These are phyloP conservation scores for Catocala fraxini DNA, from an alignment of 2,888 invertebrate genomes.

Conservation along the genomic window DNA sequence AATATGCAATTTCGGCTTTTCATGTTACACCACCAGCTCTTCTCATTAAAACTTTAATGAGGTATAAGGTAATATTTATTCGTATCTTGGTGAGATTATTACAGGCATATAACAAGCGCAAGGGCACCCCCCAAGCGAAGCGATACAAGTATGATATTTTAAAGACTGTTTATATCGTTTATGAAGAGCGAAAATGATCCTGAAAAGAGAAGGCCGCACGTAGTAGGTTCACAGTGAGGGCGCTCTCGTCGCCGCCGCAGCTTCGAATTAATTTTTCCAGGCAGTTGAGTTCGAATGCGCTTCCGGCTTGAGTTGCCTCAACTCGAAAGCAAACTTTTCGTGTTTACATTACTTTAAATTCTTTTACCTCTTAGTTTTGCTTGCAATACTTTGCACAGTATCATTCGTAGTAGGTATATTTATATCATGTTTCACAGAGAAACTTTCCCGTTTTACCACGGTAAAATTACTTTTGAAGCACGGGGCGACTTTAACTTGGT, in stretches of 20 bases:
- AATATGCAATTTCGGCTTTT: slow-evolving; percentile 59
- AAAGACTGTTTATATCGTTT: slow-evolving; percentile 65
- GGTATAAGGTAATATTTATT: slow-evolving; percentile 51
- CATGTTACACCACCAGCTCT: slow-evolving; percentile 44
- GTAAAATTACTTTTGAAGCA: slow-evolving; percentile 24
- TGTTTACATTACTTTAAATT: slow-evolving; percentile 85
- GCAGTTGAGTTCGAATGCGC: slow-evolving; percentile 85
- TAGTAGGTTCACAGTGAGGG: slow-evolving; percentile 49
- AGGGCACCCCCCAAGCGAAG: slow-evolving; percentile 44
- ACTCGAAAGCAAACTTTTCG: slow-evolving; percentile 85
- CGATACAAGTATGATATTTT: slow-evolving; percentile 61
- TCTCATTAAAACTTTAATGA: slow-evolving; percentile 60
- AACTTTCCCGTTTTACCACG: slow-evolving; percentile 31
- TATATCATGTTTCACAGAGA: slow-evolving; percentile 63
- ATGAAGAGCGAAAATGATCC: slow-evolving; percentile 68
- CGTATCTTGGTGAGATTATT: slow-evolving; percentile 44
- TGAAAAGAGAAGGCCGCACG: slow-evolving; percentile 62
- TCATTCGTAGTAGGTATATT: slow-evolving; percentile 69
- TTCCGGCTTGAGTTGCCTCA: slow-evolving; percentile 81
- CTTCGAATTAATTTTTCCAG: slow-evolving; percentile 85
- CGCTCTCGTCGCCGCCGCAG: slow-evolving; percentile 66
- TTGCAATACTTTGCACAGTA: slow-evolving; percentile 75
- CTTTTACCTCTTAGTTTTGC: slow-evolving; percentile 79
- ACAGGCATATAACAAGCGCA: slow-evolving; percentile 44
- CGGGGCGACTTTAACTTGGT: not conserved